phyloP scores from a whole-genome alignment of 2,888 invertebrate species.

The Sialis lutaria region DNA sequence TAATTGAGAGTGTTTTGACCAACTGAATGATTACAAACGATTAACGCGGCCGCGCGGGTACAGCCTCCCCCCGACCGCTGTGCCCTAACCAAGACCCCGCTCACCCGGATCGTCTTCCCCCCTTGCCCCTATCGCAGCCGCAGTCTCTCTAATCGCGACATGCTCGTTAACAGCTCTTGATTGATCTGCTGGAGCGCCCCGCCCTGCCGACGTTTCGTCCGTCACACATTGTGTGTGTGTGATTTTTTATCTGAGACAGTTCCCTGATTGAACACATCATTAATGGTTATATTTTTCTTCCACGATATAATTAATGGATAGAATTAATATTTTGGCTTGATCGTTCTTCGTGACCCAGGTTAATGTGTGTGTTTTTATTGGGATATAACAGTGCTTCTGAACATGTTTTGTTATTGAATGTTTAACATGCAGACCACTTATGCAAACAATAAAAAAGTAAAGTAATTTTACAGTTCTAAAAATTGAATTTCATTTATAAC shows the following conservation, averaged over 20 bases:
- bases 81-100: background rate
- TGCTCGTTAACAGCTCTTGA: constrained; percentile 6
- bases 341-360: too few species aligned
- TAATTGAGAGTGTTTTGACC: too few species aligned
- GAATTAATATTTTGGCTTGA: constrained; percentile 3
- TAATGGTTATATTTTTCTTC: constrained; percentile 2
- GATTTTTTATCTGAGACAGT: constrained; percentile 5
- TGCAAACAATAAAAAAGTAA: too few species aligned
- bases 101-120: background rate
- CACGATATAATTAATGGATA: constrained; percentile 5
- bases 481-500: too few species aligned
- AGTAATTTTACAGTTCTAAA: too few species aligned
- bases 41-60: too few species aligned
- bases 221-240: background rate
- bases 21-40: too few species aligned
- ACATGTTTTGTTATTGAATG: too few species aligned
- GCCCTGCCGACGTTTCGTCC: background rate
- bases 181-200: constrained; percentile 4
- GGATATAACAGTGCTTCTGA: too few species aligned
- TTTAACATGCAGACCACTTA: too few species aligned
- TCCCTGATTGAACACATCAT: constrained; percentile 4
- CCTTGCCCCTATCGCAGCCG: background rate
- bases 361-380: too few species aligned
- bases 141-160: background rate
- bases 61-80: too few species aligned